These are phyloP conservation scores for Galago senegalensis DNA, from an alignment of 2,797 vertebrate genomes.

Conservation along the genomic window DNA sequence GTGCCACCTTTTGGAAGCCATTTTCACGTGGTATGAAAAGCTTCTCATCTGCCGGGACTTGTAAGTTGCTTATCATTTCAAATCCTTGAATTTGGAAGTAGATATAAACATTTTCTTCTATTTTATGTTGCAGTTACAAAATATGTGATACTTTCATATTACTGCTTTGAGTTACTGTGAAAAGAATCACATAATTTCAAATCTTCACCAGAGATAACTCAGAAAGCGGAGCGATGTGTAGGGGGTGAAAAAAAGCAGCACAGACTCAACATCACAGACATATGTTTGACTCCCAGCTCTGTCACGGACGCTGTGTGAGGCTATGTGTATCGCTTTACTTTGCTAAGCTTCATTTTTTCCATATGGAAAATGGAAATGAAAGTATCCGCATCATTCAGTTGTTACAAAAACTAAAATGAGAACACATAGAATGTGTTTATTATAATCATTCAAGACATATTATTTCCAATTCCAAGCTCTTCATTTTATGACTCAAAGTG, in stretches of 20 bases:
- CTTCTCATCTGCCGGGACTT: neutral
- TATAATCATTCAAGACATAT: neutral
- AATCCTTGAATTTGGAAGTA: constrained; percentile 42
- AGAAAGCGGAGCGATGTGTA: neutral
- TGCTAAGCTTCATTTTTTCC: neutral
- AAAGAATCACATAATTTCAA: constrained; percentile 51
- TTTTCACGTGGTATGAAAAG: neutral
- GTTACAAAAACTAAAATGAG: neutral
- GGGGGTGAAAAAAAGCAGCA: neutral
- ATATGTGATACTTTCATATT: neutral
- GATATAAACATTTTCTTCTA: constrained; percentile 46
- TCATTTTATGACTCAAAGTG: neutral
- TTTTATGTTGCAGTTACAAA: constrained; percentile 47
- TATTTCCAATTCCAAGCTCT: constrained; percentile 11
- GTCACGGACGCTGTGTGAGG: neutral
- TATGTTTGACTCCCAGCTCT: neutral
- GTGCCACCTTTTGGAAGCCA: neutral
- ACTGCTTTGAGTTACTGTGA: neutral
- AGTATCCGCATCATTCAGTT: neutral
- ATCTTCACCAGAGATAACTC: neutral
- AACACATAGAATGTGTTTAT: neutral
- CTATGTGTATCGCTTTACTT: neutral
- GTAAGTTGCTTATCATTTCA: neutral
- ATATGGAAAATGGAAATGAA: constrained; percentile 4
- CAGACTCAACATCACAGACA: neutral